These are phyloP conservation scores for Tenualosa ilisha DNA, from an alignment of 2,797 vertebrate genomes.

Conservation along the genomic window DNA sequence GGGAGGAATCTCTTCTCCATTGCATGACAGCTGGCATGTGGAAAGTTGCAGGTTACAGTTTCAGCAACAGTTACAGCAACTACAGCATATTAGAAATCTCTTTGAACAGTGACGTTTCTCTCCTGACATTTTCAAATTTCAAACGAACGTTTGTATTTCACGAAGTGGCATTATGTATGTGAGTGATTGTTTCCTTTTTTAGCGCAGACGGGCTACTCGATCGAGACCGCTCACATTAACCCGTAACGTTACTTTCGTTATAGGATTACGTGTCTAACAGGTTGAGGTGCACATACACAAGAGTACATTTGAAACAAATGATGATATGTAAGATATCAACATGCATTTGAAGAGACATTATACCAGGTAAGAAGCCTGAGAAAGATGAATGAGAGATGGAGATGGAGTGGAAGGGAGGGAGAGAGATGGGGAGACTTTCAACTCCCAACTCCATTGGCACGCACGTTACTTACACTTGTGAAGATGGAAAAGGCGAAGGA, in stretches of 20 bases:
- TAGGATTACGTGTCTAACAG: not conserved
- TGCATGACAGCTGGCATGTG: not conserved
- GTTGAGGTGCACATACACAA: not conserved
- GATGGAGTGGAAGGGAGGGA: not conserved
- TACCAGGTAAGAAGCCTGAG: not conserved
- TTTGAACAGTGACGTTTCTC: not conserved
- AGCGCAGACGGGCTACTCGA: not conserved
- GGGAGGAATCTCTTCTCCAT: not conserved
- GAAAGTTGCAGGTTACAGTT: not conserved
- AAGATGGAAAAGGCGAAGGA: slow-evolving; percentile 85
- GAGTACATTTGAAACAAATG: not conserved
- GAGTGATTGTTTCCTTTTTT: not conserved
- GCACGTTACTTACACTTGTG: slow-evolving; percentile 85
- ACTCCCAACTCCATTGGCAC: not conserved
- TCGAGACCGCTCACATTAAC: not conserved
- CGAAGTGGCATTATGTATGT: not conserved
- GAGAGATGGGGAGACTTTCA: not conserved
- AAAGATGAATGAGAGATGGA: not conserved
- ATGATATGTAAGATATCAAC: not conserved
- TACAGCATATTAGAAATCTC: not conserved
- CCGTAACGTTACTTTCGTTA: not conserved
- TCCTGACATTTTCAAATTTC: not conserved
- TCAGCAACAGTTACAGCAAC: no score
- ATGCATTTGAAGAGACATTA: not conserved
- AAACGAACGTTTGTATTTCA: not conserved